A percentile compares a stretch with the other conserved stretches of the same genome.
phyloP scores from a whole-genome alignment of 2,113 vertebrate genomes.

The Dissostichus mawsoni region DNA sequence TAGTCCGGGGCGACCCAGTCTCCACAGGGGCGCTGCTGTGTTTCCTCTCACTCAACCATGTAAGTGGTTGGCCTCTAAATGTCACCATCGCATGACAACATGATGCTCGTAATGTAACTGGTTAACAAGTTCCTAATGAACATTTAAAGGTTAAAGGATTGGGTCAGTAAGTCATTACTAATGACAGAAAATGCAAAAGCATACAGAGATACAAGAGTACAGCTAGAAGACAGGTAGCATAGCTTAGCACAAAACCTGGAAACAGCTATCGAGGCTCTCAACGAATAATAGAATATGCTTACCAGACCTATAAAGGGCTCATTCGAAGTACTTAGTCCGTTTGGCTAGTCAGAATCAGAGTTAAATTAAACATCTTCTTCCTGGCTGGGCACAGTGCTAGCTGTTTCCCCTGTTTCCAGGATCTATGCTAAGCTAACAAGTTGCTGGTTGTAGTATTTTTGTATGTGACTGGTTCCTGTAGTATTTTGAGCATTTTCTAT shows the following conservation, averaged over 20 bases:
- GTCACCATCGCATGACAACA: conserved; percentile 37
- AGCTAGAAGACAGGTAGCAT: background rate
- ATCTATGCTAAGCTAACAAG: background rate
- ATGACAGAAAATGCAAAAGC: background rate
- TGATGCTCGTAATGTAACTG: conserved; percentile 8
- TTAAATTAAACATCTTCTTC: no score
- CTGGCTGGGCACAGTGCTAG: background rate
- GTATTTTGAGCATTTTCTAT: no score
- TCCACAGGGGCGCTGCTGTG: conserved; percentile 56
- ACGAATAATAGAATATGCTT: no score
- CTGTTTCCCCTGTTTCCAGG: background rate
- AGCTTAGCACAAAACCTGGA: no score
- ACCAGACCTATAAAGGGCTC: no score
- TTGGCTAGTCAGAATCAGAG: no score
- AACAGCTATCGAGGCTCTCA: no score
- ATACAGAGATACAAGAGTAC: background rate
- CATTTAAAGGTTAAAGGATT: background rate
- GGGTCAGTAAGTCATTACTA: background rate
- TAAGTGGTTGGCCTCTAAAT: conserved; percentile 61
- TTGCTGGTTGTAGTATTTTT: background rate
- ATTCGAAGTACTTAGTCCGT: no score
- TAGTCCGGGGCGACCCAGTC: conserved; percentile 42
- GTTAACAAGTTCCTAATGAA: conserved; percentile 28
- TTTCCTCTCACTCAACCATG: conserved; percentile 69
- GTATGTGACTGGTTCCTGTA: background rate